These are phyloP conservation scores for Picus viridis DNA, from an alignment of 2,797 vertebrate species.

Conservation along the genomic window DNA sequence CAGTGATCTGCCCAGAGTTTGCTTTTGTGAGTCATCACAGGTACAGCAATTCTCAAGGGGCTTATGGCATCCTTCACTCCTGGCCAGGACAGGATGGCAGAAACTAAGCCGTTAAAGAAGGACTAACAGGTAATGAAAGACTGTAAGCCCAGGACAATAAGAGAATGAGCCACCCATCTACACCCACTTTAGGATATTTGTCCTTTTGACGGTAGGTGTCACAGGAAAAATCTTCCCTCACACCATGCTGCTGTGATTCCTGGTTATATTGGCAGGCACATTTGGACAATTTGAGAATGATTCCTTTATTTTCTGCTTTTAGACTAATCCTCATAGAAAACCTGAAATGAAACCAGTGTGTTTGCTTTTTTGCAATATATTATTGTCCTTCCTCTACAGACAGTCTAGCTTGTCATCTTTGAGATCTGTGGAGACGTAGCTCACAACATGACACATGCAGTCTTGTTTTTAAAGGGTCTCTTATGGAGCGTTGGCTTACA, in stretches of 20 bases:
- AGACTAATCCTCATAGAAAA: background rate
- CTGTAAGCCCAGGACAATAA: background rate
- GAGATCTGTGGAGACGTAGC: background rate
- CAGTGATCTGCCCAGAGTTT: background rate
- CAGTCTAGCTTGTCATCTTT: background rate
- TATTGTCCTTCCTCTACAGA: background rate
- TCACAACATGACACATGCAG: background rate
- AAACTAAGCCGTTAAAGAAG: background rate
- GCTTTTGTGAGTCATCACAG: background rate
- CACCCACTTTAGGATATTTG: background rate
- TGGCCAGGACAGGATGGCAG: background rate
- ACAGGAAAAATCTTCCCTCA: background rate
- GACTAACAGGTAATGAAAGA: background rate
- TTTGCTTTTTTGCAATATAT: background rate
- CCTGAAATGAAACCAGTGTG: background rate
- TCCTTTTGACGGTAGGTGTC: background rate
- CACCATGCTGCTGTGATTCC: background rate
- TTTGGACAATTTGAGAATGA: background rate
- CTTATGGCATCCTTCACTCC: background rate
- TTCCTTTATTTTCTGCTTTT: background rate
- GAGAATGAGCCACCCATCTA: background rate
- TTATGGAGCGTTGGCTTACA: background rate
- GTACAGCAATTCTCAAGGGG: background rate
- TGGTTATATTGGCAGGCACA: background rate
- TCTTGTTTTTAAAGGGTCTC: background rate